A percentile compares a stretch with the other conserved stretches of the same genome.
Conservation (phyloP, 2,797 vertebrate genomes). For the Cossypha caffra region DNA sequence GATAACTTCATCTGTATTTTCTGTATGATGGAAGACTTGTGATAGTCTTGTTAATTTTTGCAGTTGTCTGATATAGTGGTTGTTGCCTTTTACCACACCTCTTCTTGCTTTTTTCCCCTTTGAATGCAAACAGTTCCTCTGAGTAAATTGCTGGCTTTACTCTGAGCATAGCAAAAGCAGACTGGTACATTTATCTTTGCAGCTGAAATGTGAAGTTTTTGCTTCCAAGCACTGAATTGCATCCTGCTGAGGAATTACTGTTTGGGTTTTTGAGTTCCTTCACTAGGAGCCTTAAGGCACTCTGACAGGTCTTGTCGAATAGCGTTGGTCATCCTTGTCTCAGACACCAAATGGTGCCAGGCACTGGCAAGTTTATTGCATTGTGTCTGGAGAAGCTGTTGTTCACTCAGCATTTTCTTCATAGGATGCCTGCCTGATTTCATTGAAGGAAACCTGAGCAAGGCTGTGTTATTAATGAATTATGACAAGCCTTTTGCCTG, state of each 20-base stretch:
- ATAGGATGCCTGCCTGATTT: conserved; percentile 53
- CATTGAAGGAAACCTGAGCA: conserved; percentile 71
- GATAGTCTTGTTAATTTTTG: not conserved
- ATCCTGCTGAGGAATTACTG: not conserved
- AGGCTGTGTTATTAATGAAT: conserved; percentile 78
- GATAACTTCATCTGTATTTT: not conserved
- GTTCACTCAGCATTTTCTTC: conserved; percentile 66
- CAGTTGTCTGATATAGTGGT: not conserved
- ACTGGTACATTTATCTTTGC: not conserved
- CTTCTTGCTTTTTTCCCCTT: not conserved
- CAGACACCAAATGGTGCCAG: not conserved
- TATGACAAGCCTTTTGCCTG: conserved; percentile 78
- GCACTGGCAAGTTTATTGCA: conserved; percentile 14
- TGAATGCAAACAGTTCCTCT: not conserved
- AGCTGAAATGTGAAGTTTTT: not conserved
- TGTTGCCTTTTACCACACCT: not conserved
- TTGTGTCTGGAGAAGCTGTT: conserved; percentile 43
- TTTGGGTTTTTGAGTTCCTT: not conserved
- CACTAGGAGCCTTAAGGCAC: not conserved
- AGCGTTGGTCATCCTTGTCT: not conserved
- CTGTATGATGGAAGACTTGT: not conserved
- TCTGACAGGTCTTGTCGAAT: conserved; percentile 32
- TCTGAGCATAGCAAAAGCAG: not conserved
- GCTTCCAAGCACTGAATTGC: not conserved
- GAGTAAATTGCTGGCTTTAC: not conserved